A percentile compares a stretch with the other conserved stretches of the same genome.
These are phyloP conservation scores for Telmatherina bonti DNA, from an alignment of 2,797 vertebrate species.

Conservation along the genomic window DNA sequence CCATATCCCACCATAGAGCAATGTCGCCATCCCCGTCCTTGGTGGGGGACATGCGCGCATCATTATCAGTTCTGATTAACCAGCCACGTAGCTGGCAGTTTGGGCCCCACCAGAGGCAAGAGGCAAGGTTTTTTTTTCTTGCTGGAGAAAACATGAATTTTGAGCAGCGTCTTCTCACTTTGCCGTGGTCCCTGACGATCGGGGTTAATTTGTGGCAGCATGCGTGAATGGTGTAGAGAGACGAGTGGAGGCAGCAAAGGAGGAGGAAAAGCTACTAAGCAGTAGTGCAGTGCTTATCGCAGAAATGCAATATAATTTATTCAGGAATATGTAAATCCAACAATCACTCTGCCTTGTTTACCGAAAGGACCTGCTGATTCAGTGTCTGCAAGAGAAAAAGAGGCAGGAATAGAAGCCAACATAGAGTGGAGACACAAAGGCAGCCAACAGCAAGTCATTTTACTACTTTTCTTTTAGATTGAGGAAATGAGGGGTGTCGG, in stretches of 20 bases:
- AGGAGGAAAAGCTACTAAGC: conserved; percentile 66
- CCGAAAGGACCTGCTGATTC: conserved; percentile 82
- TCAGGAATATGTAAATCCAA: conserved; percentile 82
- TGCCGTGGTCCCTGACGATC: conserved; percentile 68
- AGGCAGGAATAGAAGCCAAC: conserved; percentile 47
- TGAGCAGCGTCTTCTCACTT: conserved; percentile 69
- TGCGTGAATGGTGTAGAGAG: conserved; percentile 63
- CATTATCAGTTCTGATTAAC: conserved; percentile 75
- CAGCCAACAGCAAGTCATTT: conserved; percentile 53
- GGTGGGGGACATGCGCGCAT: conserved; percentile 68
- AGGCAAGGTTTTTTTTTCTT: conserved; percentile 34
- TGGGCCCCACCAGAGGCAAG: conserved; percentile 59
- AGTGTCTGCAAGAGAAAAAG: conserved; percentile 61
- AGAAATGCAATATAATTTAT: conserved; percentile 82
- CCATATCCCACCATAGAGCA: conserved; percentile 43
- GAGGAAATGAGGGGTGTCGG: conserved; percentile 48
- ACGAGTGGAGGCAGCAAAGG: conserved; percentile 50
- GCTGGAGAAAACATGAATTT: conserved; percentile 70
- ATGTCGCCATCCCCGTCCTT: conserved; percentile 65
- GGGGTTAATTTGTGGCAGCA: conserved; percentile 77
- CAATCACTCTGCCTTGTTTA: conserved; percentile 82
- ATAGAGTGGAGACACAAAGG: conserved; percentile 48
- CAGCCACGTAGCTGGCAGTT: conserved; percentile 63
- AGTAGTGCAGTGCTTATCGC: conserved; percentile 76
- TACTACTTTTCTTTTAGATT: conserved; percentile 46